phyloP scores from a whole-genome alignment of 2,113 vertebrate species.

The Lathamus discolor region DNA sequence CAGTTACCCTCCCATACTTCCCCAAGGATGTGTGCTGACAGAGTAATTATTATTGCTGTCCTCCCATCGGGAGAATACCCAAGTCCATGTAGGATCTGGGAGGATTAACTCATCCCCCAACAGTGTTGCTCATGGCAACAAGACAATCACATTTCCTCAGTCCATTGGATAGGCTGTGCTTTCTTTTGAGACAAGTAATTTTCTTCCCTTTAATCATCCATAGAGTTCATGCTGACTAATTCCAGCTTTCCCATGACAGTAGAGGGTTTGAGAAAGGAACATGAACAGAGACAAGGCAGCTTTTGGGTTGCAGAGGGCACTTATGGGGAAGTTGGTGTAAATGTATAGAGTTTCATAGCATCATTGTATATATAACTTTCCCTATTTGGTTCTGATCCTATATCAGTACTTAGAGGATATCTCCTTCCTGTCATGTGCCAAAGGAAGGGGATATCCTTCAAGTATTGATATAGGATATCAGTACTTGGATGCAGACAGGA shows the following conservation, averaged over 20 bases:
- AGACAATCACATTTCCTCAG: conserved; percentile 52
- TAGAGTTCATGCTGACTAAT: conserved; percentile 59
- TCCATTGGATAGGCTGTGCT: conserved; percentile 58
- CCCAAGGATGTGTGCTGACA: conserved; percentile 33
- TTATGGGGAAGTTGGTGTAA: background rate
- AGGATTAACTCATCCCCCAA: conserved; percentile 64
- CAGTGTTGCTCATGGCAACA: conserved; percentile 61
- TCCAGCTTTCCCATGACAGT: conserved; percentile 47
- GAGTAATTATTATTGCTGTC: conserved; percentile 35
- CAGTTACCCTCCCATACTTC: background rate
- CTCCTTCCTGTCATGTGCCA: background rate
- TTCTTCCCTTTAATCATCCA: conserved; percentile 60
- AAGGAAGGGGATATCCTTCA: background rate
- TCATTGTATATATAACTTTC: background rate
- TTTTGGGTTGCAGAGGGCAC: background rate
- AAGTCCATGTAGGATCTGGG: conserved; percentile 38
- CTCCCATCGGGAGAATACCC: conserved; percentile 41
- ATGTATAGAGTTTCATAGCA: background rate
- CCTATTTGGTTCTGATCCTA: background rate
- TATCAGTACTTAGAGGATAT: background rate
- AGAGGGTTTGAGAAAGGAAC: background rate
- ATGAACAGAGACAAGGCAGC: background rate
- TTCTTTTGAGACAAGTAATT: conserved; percentile 59
- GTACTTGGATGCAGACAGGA: background rate
- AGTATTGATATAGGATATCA: background rate